phyloP scores from a whole-genome alignment of 2,113 vertebrate species.

The Cettia cetti region DNA sequence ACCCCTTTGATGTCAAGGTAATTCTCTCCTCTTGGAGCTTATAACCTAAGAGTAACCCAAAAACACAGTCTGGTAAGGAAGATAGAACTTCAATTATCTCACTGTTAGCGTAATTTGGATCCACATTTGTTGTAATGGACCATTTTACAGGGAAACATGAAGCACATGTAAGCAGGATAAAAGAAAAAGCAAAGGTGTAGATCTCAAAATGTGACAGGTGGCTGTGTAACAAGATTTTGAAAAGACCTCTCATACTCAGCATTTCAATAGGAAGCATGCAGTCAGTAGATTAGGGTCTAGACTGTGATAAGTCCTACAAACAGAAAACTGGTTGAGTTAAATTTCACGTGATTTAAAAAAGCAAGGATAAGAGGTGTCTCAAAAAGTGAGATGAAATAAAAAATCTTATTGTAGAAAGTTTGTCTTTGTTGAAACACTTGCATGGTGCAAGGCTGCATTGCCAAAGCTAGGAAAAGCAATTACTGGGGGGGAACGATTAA shows the following conservation, averaged over 20 bases:
- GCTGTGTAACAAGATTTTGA: neutral
- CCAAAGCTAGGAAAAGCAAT: neutral
- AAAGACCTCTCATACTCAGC: neutral
- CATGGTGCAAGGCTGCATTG: neutral
- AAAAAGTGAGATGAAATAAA: neutral
- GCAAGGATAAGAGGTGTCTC: neutral
- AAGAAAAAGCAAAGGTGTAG: neutral
- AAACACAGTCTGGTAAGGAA: neutral
- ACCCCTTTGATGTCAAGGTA: neutral
- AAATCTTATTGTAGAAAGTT: neutral
- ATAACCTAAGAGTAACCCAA: neutral
- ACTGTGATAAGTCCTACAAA: neutral
- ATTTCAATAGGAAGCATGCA: neutral
- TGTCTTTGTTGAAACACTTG: neutral
- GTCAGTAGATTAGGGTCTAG: neutral
- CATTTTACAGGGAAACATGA: neutral
- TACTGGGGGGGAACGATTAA: neutral
- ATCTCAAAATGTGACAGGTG: neutral
- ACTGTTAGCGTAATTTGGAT: neutral
- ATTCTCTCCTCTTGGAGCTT: neutral
- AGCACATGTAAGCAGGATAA: neutral
- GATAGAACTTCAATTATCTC: neutral
- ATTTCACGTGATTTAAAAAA: neutral
- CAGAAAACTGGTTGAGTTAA: neutral
- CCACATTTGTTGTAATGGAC: neutral